phyloP scores from a whole-genome alignment of 2,888 invertebrate genomes.

The Metellina segmentata region DNA sequence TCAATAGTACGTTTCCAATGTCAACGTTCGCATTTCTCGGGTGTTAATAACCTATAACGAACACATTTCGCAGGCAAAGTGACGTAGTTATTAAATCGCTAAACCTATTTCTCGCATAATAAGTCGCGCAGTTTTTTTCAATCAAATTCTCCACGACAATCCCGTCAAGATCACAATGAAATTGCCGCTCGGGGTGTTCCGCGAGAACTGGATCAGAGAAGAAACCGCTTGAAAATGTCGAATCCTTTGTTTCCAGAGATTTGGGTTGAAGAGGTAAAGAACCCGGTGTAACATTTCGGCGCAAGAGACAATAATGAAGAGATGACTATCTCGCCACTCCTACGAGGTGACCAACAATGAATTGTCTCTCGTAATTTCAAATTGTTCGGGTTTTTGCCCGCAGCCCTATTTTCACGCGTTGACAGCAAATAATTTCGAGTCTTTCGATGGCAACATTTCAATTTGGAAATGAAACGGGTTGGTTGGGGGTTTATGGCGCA shows the following conservation, averaged over 20 bases:
- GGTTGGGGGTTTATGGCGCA: too few relatives aligned
- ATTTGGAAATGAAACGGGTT: too few relatives aligned
- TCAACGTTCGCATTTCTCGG: not conserved
- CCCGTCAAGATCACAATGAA: not conserved
- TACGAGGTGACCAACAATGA: not conserved
- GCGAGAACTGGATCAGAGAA: not conserved
- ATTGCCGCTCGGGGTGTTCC: not conserved
- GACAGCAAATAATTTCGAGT: not conserved
- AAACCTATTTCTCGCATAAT: not conserved
- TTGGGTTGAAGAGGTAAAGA: not conserved
- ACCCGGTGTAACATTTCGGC: not conserved
- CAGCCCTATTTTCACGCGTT: not conserved
- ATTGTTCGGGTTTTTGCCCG: not conserved
- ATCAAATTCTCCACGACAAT: not conserved
- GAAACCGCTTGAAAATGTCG: not conserved
- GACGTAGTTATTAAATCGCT: not conserved
- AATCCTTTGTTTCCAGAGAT: not conserved
- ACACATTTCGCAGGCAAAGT: not conserved
- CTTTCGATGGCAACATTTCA: not conserved
- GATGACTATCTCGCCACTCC: not conserved
- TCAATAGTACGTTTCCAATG: too few relatives aligned
- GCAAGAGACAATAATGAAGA: not conserved
- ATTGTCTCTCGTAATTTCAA: not conserved
- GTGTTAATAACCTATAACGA: not conserved
- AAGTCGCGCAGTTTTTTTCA: not conserved